Percentiles rank a stretch among this genome's conserved stretches.
These are phyloP conservation scores for Apantesis nais DNA, from an alignment of 2,888 invertebrate genomes.

Conservation along the genomic window DNA sequence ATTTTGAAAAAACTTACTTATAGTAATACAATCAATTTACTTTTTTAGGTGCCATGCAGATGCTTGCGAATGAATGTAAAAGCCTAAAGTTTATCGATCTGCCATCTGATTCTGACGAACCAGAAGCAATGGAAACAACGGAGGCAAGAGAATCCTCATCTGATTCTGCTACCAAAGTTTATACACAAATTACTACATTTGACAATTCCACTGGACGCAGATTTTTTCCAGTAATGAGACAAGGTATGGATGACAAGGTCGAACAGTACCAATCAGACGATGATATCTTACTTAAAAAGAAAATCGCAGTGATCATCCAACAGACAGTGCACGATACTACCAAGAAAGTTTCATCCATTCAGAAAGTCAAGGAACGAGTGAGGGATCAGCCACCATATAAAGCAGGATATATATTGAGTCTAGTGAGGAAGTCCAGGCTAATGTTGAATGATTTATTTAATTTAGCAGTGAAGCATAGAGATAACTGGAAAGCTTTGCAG, in stretches of 20 bases:
- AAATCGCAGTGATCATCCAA: conserved; percentile 65
- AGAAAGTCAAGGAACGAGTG: conserved; percentile 53
- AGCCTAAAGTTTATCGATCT: conserved; percentile 47
- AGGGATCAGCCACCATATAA: conserved; percentile 60
- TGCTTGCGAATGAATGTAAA: conserved; percentile 36
- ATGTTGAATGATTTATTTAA: conserved; percentile 73
- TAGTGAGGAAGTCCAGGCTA: conserved; percentile 71
- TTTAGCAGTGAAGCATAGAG: conserved; percentile 71
- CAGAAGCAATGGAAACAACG: conserved; percentile 4
- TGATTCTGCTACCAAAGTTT: background rate
- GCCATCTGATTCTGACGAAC: conserved; percentile 19
- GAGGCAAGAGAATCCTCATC: background rate
- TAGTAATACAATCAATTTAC: background rate
- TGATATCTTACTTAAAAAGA: conserved; percentile 64
- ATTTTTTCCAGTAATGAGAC: conserved; percentile 1
- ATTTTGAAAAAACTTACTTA: background rate
- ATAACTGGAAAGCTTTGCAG: conserved; percentile 73
- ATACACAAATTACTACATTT: background rate
- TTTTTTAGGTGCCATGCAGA: conserved; percentile 42
- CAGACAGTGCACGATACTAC: conserved; percentile 69
- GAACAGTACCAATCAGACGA: background rate
- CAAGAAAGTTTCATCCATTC: conserved; percentile 58
- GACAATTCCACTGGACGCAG: background rate
- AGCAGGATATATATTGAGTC: conserved; percentile 69
- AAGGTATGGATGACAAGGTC: background rate